Evolutionary conservation across 2,797 vertebrate genomes (phyloP).

Genomic region (Poecilia velifera): DNA sequence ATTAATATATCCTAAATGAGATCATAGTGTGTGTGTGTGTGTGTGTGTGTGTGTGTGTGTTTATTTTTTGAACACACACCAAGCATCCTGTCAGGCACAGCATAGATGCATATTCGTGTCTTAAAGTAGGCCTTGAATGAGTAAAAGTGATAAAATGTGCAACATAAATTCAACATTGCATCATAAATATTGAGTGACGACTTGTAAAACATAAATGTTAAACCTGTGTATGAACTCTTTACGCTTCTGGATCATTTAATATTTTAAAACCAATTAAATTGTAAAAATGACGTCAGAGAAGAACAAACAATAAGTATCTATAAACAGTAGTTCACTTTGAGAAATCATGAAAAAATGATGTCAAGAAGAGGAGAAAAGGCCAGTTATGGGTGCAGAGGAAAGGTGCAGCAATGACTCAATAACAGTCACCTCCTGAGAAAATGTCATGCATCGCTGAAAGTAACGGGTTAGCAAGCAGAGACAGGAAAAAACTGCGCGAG

Average conservation of each 20-base stretch:
- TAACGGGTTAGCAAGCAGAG: neutral
- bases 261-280: neutral
- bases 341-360: neutral
- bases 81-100: neutral
- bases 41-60: too few species aligned
- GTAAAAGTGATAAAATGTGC: neutral
- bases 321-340: neutral
- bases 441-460: constrained; percentile 7
- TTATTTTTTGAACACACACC: neutral
- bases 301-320: neutral
- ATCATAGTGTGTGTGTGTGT: too few species aligned
- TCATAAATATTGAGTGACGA: neutral
- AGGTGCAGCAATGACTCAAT: neutral
- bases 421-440: neutral
- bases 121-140: neutral
- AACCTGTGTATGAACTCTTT: neutral
- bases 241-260: neutral
- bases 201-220: neutral
- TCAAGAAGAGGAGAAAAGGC: neutral
- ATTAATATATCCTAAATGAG: neutral
- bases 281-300: neutral
- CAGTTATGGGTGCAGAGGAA: neutral
- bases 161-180: neutral
- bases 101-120: neutral
- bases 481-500: constrained; percentile 6